phyloP scores from a whole-genome alignment of 2,797 vertebrate species.

The Trichosurus vulpecula region DNA sequence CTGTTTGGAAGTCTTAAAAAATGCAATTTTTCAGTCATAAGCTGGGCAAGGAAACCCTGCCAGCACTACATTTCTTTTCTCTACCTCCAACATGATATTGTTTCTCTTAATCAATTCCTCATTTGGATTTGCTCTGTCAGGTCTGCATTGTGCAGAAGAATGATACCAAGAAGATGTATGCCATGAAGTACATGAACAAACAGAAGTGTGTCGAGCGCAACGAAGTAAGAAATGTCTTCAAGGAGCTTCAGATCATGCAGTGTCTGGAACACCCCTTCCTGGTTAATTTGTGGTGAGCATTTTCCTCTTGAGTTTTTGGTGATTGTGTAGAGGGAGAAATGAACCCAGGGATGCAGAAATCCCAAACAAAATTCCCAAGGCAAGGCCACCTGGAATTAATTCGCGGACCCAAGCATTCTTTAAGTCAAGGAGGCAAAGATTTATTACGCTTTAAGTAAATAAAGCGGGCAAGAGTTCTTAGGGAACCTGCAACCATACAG shows the following conservation, averaged over 20 bases:
- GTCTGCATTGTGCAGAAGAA: constrained; percentile 99
- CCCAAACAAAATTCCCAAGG: no score
- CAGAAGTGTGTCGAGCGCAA: constrained; percentile 96
- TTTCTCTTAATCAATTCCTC: neutral
- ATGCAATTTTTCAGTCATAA: neutral
- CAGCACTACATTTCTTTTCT: neutral
- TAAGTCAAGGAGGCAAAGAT: no score
- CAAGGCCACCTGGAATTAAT: no score
- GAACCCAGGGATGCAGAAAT: no score
- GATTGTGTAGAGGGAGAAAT: no score
- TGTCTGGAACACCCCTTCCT: constrained; percentile 97
- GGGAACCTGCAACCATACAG: no score
- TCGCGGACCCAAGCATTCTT: no score
- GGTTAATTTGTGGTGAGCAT: constrained; percentile 96
- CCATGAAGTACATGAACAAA: constrained; percentile 99
- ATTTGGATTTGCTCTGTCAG: constrained; percentile 80
- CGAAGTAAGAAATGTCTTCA: constrained; percentile 97
- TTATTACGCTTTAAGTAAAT: no score
- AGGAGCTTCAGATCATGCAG: constrained; percentile 99
- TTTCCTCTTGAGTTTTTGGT: neutral
- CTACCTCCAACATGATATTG: neutral
- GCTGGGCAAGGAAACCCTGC: neutral
- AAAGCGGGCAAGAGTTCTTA: no score
- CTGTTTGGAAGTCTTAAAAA: neutral
- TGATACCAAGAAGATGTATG: constrained; percentile 99